These are phyloP conservation scores for Agrilus cyanescens DNA, from an alignment of 2,888 invertebrate genomes.

Conservation along the genomic window DNA sequence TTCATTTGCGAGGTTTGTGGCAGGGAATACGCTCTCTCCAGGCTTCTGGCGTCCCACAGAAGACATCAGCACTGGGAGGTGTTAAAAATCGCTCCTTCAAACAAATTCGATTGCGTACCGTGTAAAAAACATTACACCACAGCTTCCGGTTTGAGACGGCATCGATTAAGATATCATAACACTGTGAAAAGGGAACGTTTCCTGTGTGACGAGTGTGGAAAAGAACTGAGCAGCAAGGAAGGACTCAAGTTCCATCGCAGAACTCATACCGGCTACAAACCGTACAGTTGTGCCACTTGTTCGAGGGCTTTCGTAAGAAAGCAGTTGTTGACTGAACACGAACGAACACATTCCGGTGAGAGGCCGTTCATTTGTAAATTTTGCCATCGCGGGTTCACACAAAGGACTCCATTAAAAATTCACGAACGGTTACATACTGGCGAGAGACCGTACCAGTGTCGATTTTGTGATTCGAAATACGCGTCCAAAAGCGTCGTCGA, in stretches of 20 bases:
- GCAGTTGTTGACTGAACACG: constrained; percentile 33
- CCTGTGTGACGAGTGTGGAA: constrained; percentile 32
- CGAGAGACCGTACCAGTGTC: constrained; percentile 44
- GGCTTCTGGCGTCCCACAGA: constrained; percentile 42
- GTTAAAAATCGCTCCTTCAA: constrained; percentile 30
- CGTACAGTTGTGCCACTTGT: constrained; percentile 30
- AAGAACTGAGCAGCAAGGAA: constrained; percentile 29
- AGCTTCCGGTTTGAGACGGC: constrained; percentile 26
- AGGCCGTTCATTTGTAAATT: constrained; percentile 19
- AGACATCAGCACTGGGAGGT: constrained; percentile 40
- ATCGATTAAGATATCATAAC: constrained; percentile 35
- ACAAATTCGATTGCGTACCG: constrained; percentile 30
- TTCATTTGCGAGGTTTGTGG: constrained; percentile 40
- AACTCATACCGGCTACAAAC: constrained; percentile 37
- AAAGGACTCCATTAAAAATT: constrained; percentile 45
- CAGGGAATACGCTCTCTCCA: constrained; percentile 40
- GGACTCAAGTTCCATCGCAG: constrained; percentile 30
- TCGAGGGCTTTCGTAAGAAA: constrained; percentile 40
- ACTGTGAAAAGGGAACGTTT: constrained; percentile 22
- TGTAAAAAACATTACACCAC: constrained; percentile 33
- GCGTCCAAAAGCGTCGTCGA: constrained; percentile 30
- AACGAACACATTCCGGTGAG: constrained; percentile 16
- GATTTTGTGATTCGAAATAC: constrained; percentile 28
- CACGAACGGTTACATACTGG: constrained; percentile 51
- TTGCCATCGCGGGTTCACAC: constrained; percentile 30